These are phyloP conservation scores for Busseola fusca DNA, from an alignment of 2,888 invertebrate species.

Conservation along the genomic window DNA sequence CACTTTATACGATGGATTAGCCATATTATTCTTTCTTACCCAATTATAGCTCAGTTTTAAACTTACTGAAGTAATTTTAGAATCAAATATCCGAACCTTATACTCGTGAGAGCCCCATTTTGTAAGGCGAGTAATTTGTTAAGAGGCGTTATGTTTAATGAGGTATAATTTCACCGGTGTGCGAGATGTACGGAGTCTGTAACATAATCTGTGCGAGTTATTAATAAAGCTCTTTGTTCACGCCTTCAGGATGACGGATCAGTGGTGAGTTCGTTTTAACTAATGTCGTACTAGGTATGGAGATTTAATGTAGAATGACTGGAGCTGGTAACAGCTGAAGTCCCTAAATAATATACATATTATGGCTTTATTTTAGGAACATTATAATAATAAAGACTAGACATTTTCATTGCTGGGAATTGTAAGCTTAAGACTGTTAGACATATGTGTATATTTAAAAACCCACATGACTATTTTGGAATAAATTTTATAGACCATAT, in stretches of 20 bases:
- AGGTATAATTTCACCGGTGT: conserved; percentile 52
- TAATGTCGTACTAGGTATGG: conserved; percentile 54
- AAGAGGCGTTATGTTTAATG: conserved; percentile 55
- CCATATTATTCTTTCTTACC: background rate
- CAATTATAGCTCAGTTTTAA: conserved; percentile 21
- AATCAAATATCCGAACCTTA: conserved; percentile 43
- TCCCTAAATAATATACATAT: background rate
- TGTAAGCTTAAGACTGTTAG: background rate
- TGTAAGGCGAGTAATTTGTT: conserved; percentile 53
- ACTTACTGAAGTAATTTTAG: conserved; percentile 26
- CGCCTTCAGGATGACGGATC: conserved; percentile 87
- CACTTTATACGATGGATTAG: conserved; percentile 20
- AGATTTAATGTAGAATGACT: conserved; percentile 41
- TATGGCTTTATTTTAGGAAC: background rate
- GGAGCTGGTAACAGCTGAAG: conserved; percentile 10
- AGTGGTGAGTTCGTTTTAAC: conserved; percentile 82
- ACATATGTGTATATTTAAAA: background rate
- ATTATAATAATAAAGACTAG: background rate
- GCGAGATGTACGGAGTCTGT: conserved; percentile 55
- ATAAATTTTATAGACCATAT: background rate
- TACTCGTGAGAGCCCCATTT: conserved; percentile 46
- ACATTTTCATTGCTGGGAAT: background rate
- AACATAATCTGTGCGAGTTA: conserved; percentile 68
- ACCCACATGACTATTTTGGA: background rate
- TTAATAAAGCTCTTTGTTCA: conserved; percentile 80